These are phyloP conservation scores for Protobothrops mucrosquamatus DNA, from an alignment of 2,113 vertebrate species.

Conservation along the genomic window DNA sequence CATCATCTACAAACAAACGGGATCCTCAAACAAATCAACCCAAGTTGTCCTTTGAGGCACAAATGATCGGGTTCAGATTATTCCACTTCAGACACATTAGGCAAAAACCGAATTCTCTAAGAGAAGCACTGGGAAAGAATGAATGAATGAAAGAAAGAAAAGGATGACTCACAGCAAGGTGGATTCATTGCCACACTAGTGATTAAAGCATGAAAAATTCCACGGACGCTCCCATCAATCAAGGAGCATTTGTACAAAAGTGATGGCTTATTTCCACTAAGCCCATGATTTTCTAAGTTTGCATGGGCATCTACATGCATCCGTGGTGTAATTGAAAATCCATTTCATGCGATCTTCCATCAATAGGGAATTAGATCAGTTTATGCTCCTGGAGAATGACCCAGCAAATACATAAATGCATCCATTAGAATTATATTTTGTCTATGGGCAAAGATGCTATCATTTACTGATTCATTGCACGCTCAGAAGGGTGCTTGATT, in stretches of 20 bases:
- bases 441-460: conserved; percentile 47
- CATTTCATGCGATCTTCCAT: conserved; percentile 56
- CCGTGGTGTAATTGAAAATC: conserved; percentile 58
- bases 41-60: too few species aligned
- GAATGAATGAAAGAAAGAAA: neutral
- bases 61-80: too few species aligned
- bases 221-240: neutral
- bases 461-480: conserved; percentile 71
- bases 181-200: neutral
- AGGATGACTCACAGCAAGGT: neutral
- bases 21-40: too few species aligned
- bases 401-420: conserved; percentile 38
- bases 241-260: neutral
- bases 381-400: conserved; percentile 57
- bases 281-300: conserved; percentile 24
- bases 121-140: neutral
- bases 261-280: conserved; percentile 26
- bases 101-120: neutral
- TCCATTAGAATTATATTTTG: conserved; percentile 49
- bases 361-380: conserved; percentile 64
- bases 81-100: too few species aligned
- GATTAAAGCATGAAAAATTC: conserved; percentile 24
- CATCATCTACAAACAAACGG: too few species aligned
- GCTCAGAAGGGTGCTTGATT: conserved; percentile 60
- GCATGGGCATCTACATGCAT: conserved; percentile 44